Evolutionary conservation across 1,140 invertebrate genomes (phyloP), one percentile per base, ranked within the genome.

Genomic region (Dendroctonus ponderosae): DNA sequence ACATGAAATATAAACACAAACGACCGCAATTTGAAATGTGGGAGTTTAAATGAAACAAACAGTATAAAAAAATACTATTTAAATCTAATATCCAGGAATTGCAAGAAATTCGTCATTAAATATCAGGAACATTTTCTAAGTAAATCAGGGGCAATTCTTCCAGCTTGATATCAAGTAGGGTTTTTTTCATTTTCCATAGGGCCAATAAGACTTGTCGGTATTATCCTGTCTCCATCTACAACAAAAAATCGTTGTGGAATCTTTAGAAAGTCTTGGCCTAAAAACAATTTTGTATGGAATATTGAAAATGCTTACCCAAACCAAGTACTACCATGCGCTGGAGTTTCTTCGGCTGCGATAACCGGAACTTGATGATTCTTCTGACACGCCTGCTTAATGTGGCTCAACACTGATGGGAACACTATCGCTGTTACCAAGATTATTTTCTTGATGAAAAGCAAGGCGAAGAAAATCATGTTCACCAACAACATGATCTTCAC

Each of bases 381-480:
- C 44, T 70, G 68, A 60, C 70, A 72, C 15, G 68, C 67, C 7
- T 70, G 60, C 49, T 72, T 70, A 38, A 71, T 68, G 60, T 75
- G 71, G 14, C 68, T 82, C 3, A 89, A 72, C 41, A 89, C 70
- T 15, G 85, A 82, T 0, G 88, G 86, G 6, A 86, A 71, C 26
- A 87, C 76, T 14, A 89, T 66, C 0, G 86, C 86, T 2, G 82
- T 86, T 0, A 87, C 68, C 4, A 89, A 75, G 7, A 89, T 75
- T 7, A 90, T 76, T 68, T 89, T 90, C 78, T 90, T 90, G 62
- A 89, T 87, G 69, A 88, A 81, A 63, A 89, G 80, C 1, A 89
- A 84, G 3, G 82, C 82, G 5, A 88, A 75, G 8, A 89, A 81
- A 8, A 88, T 83, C 0, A 87, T 85, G 5, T 86, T 77, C 4